Evolutionary conservation across 1,140 invertebrate species (phyloP).

Genomic region (Bombus sibiricus): DNA sequence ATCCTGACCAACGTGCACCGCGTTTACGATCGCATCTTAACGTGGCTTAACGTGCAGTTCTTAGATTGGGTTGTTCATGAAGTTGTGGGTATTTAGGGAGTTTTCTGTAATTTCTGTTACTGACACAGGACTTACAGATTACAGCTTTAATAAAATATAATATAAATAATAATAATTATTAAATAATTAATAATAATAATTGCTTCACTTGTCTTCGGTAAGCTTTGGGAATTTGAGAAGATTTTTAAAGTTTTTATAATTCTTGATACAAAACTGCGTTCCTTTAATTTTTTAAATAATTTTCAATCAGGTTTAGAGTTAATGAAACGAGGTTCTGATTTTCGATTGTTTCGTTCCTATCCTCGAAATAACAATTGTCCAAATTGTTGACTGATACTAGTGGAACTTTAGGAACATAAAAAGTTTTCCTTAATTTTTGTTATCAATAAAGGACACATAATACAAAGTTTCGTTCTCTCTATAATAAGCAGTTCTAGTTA

Average conservation of each 20-base stretch:
- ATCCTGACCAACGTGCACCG: no score
- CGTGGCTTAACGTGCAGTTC: not conserved
- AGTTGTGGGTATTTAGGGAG: not conserved
- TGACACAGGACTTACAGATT: not conserved
- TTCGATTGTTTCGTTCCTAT: not conserved
- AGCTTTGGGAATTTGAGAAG: no score
- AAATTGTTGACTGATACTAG: not conserved
- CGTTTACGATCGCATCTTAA: not conserved
- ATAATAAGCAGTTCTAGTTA: no score
- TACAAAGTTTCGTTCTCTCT: no score
- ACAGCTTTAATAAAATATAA: not conserved
- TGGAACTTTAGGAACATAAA: not conserved
- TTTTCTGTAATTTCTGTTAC: not conserved
- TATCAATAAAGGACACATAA: no score
- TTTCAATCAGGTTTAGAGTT: no score
- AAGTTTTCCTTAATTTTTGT: not conserved
- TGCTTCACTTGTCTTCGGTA: accelerated
- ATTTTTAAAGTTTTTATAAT: no score
- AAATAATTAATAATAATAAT: no score
- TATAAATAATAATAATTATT: no score
- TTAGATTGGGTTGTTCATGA: not conserved
- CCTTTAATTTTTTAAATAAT: no score
- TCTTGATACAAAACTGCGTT: no score
- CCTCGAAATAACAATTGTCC: not conserved
- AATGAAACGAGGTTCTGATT: not conserved